These are phyloP conservation scores for Vireo griseus DNA, from an alignment of 2,797 vertebrate genomes.

Conservation along the genomic window DNA sequence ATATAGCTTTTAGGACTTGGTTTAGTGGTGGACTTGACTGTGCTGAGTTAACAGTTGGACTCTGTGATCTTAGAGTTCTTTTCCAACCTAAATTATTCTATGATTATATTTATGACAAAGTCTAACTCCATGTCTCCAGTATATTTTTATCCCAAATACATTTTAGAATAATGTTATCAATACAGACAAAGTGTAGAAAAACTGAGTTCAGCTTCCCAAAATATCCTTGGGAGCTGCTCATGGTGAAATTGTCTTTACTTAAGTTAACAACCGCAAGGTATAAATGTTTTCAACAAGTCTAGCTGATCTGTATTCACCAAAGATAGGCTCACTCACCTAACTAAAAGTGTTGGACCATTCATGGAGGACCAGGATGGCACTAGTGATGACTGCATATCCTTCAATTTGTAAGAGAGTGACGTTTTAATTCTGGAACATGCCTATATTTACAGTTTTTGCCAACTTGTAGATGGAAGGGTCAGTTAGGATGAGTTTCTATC, in stretches of 20 bases:
- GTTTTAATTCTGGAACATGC: neutral
- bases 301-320: neutral
- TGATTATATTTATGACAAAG: neutral
- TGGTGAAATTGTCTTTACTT: neutral
- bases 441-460: neutral
- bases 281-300: neutral
- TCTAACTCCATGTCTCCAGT: neutral
- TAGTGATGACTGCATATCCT: neutral
- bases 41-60: neutral
- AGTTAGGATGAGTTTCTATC: accelerated
- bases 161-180: neutral
- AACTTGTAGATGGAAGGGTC: neutral
- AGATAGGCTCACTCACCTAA: accelerated
- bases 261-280: no score
- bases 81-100: neutral
- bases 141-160: neutral
- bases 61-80: neutral
- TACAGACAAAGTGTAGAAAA: neutral
- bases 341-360: neutral
- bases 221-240: neutral
- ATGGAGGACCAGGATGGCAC: neutral
- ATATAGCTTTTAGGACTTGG: neutral
- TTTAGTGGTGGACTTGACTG: neutral
- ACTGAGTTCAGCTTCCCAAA: neutral
- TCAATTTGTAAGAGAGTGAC: neutral